These are phyloP conservation scores for Callipepla squamata DNA, from an alignment of 2,113 vertebrate genomes.

Conservation along the genomic window DNA sequence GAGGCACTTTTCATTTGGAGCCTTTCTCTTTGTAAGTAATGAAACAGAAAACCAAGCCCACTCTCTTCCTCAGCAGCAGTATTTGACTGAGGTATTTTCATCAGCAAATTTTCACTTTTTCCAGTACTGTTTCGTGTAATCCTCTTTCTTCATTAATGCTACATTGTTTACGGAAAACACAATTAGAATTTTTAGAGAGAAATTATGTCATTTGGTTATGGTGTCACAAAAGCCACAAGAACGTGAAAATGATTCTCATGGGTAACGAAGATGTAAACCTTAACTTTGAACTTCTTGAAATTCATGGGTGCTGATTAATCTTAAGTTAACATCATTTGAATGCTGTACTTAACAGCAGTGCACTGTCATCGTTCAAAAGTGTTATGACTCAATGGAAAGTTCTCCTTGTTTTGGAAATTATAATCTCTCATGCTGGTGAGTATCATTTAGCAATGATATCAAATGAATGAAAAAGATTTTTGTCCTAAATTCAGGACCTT, in stretches of 20 bases:
- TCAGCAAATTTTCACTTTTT: not conserved
- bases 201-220: not conserved
- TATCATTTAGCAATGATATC: not conserved
- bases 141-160: not conserved
- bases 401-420: not conserved
- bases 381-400: not conserved
- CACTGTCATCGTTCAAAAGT: not conserved
- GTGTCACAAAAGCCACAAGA: not conserved
- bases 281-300: not conserved
- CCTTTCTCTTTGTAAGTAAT: not conserved
- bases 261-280: not conserved
- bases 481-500: not conserved
- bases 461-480: not conserved
- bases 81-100: accelerated
- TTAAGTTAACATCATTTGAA: not conserved
- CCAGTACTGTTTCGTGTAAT: not conserved
- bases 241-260: not conserved
- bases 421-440: not conserved
- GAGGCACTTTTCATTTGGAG: not conserved
- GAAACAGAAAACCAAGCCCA: not conserved
- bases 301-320: not conserved
- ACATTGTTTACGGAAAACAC: not conserved
- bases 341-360: not conserved
- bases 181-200: not conserved
- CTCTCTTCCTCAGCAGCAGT: not conserved